Conservation (phyloP, 2,113 vertebrate species). For the Oreochromis aureus region DNA sequence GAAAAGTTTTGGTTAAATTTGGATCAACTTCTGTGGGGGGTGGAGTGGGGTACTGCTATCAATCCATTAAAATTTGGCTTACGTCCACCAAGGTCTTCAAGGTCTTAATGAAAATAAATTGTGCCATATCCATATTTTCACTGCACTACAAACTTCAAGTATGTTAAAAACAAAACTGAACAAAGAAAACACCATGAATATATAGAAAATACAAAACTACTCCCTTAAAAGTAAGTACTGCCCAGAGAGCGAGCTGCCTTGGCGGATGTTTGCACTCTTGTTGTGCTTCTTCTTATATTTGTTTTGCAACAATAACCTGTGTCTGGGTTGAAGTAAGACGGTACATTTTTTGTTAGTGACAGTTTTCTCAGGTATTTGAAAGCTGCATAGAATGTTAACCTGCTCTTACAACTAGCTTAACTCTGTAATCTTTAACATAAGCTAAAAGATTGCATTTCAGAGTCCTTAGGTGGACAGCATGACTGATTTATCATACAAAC, state of each 20-base stretch:
- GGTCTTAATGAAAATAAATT: background rate
- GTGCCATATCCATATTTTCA: background rate
- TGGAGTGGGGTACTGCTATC: background rate
- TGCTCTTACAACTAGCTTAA: background rate
- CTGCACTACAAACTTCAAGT: background rate
- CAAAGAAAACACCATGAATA: background rate
- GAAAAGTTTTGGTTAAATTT: background rate
- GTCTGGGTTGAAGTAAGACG: background rate
- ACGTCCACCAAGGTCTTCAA: background rate
- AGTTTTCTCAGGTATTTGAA: background rate
- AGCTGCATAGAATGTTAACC: background rate
- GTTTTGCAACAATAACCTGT: background rate
- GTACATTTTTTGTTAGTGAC: background rate
- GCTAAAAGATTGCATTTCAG: background rate
- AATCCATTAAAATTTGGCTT: background rate
- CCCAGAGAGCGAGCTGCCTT: background rate
- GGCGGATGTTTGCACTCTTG: background rate
- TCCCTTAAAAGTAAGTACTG: background rate
- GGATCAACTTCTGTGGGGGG: background rate
- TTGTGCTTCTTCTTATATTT: background rate
- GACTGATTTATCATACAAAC: background rate
- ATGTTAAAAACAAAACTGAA: background rate
- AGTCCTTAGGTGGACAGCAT: background rate
- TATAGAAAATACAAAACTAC: background rate
- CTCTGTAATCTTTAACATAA: too few species aligned